These are phyloP conservation scores for Phyllotreta striolata DNA, from an alignment of 2,888 invertebrate genomes.

Conservation along the genomic window DNA sequence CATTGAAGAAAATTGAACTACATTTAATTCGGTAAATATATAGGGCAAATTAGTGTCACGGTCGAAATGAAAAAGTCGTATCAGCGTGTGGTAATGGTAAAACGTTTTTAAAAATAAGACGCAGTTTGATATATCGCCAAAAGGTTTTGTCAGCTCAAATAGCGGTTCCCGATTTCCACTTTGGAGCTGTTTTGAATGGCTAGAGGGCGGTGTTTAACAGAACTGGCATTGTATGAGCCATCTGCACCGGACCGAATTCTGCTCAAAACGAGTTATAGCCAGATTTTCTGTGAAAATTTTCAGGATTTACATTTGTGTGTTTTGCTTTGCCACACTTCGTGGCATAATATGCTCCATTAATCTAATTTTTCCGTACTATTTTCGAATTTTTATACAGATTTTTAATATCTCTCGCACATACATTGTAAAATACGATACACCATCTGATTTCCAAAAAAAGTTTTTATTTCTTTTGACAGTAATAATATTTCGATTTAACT, in stretches of 20 bases:
- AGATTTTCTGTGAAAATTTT: slow-evolving; percentile 39
- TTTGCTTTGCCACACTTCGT: slow-evolving; percentile 18
- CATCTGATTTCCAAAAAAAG: no score
- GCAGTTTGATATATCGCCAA: slow-evolving; percentile 58
- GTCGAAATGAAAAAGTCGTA: slow-evolving; percentile 50
- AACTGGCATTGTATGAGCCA: slow-evolving; percentile 57
- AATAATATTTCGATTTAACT: no score
- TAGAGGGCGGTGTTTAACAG: slow-evolving; percentile 59
- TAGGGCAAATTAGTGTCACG: neutral
- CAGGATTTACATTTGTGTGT: slow-evolving; percentile 35
- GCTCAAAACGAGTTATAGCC: slow-evolving; percentile 47
- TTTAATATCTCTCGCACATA: no score
- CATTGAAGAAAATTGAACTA: neutral
- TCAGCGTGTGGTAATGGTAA: slow-evolving; percentile 48
- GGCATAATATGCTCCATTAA: slow-evolving; percentile 1
- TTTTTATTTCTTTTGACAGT: no score
- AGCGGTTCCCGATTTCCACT: slow-evolving; percentile 57
- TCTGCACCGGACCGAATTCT: slow-evolving; percentile 55
- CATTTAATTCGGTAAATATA: slow-evolving; percentile 3
- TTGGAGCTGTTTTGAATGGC: slow-evolving; percentile 59
- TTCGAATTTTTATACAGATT: neutral
- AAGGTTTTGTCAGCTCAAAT: slow-evolving; percentile 61
- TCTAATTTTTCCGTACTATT: slow-evolving; percentile 3
- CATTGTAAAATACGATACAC: no score
- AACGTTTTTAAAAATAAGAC: slow-evolving; percentile 59